phyloP scores from a whole-genome alignment of 2,888 invertebrate species.

The Petrolisthes manimaculis region DNA sequence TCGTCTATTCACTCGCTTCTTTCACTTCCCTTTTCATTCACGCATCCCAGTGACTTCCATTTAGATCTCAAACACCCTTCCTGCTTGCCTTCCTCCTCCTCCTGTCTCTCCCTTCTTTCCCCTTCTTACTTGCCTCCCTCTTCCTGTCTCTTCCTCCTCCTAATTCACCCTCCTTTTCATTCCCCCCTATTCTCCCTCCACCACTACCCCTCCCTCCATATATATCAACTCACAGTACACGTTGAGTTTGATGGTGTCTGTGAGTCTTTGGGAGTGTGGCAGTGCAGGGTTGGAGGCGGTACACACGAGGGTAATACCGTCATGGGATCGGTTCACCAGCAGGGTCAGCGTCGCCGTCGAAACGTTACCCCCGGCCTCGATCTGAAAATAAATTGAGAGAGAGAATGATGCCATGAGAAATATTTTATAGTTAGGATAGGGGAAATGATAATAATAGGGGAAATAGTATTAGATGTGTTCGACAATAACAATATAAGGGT shows the following conservation, averaged over 20 bases:
- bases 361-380: conserved; percentile 55
- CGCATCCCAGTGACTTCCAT: not conserved
- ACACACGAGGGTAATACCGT: conserved; percentile 50
- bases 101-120: not conserved
- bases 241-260: conserved; percentile 50
- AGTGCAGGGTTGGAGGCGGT: conserved; percentile 49
- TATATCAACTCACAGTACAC: conserved; percentile 55
- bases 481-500: no score
- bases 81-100: not conserved
- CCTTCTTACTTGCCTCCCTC: not conserved
- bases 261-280: conserved; percentile 29
- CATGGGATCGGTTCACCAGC: conserved; percentile 25
- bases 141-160: not conserved
- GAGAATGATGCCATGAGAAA: not conserved
- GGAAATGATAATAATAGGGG: no score
- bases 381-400: conserved; percentile 22
- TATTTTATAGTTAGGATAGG: no score
- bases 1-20: not conserved
- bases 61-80: no score
- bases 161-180: not conserved
- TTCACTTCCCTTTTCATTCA: not conserved
- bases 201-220: not conserved
- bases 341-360: conserved; percentile 55
- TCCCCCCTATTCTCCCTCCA: not conserved
- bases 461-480: no score